These are phyloP conservation scores for Portevinia maculata DNA, from an alignment of 2,888 invertebrate genomes.

Conservation along the genomic window DNA sequence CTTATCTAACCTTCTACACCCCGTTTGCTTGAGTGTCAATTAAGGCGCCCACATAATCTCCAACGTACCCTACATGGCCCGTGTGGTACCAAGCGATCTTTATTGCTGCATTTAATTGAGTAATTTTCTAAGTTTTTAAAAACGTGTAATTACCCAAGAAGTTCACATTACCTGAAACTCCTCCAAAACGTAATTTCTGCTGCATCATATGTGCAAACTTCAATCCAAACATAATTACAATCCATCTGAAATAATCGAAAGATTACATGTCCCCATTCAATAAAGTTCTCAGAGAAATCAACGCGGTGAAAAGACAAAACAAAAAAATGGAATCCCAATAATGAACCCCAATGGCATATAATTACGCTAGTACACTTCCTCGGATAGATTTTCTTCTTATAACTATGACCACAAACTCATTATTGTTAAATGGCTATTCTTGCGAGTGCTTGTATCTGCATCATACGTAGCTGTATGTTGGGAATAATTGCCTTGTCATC, in stretches of 20 bases:
- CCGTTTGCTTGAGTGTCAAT: too few relatives aligned
- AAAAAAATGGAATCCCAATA: slow-evolving; percentile 19
- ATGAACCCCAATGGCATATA: slow-evolving; percentile 23
- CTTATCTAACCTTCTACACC: too few relatives aligned
- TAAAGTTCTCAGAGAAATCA: too few relatives aligned
- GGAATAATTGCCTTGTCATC: slow-evolving; percentile 24
- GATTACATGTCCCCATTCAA: too few relatives aligned
- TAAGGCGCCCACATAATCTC: too few relatives aligned
- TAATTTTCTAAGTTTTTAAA: background rate
- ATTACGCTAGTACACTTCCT: background rate
- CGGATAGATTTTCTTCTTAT: background rate
- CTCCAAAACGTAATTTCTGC: background rate
- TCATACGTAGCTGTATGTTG: background rate
- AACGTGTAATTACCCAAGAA: background rate
- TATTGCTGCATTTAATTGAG: background rate
- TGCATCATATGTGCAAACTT: background rate
- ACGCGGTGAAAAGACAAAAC: too few relatives aligned
- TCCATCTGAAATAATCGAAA: background rate
- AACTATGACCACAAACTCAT: slow-evolving; percentile 17
- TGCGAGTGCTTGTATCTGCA: background rate
- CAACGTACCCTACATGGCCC: too few relatives aligned
- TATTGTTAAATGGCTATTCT: slow-evolving; percentile 10
- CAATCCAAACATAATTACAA: slow-evolving; percentile 4
- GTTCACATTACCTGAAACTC: background rate
- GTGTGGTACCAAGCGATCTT: too few relatives aligned